A percentile compares a stretch with the other conserved stretches of the same genome.
Conservation (phyloP, 2,113 vertebrate species). For the Propithecus coquereli region DNA sequence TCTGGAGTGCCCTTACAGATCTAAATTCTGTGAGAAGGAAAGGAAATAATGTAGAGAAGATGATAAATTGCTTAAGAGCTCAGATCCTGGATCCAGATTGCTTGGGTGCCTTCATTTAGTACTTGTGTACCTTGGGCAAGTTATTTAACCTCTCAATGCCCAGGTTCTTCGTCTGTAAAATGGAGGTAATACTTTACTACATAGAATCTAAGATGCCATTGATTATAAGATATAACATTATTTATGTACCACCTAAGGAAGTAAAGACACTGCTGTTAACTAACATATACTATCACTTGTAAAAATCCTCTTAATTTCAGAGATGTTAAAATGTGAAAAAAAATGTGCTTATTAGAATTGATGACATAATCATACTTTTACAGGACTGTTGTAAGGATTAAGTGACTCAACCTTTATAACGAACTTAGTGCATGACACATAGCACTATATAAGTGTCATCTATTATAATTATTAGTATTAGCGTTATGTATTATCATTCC, state of each 20-base stretch:
- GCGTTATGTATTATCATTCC: background rate
- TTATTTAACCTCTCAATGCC: background rate
- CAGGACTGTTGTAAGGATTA: background rate
- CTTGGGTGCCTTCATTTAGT: background rate
- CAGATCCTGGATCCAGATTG: background rate
- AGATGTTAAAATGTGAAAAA: conserved; percentile 19
- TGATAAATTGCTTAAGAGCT: background rate
- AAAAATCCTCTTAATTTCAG: conserved; percentile 32
- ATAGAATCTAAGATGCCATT: background rate
- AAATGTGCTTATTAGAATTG: background rate
- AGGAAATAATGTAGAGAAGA: conserved; percentile 13
- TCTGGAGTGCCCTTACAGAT: background rate
- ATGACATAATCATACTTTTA: background rate
- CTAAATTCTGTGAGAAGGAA: conserved; percentile 2
- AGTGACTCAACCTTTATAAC: background rate
- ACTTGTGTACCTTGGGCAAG: background rate
- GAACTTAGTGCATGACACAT: background rate
- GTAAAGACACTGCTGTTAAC: background rate
- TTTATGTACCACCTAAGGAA: conserved; percentile 15
- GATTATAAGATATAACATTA: background rate
- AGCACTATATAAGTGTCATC: background rate
- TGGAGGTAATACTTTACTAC: background rate
- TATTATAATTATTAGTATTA: background rate
- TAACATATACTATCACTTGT: background rate
- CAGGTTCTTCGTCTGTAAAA: background rate